Evolutionary conservation across 1,140 invertebrate genomes (phyloP), one percentile per base, ranked within the genome.

Genomic region (Pomacea maculata): DNA sequence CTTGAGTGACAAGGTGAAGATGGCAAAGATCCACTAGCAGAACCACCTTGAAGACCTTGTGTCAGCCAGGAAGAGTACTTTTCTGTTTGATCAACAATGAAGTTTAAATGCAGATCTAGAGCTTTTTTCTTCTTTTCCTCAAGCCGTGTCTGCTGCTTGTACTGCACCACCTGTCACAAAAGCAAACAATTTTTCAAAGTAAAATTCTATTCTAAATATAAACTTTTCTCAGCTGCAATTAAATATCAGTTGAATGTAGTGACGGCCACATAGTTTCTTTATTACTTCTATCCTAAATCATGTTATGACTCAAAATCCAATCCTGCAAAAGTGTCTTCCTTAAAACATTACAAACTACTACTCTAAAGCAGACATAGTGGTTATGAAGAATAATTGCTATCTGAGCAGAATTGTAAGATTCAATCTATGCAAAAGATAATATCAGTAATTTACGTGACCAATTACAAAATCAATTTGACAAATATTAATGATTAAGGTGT

Each of bases 11-110:
- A 82, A 15, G 88, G 87, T 52, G 86, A 87, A 45, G 83, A 81
- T 19, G 78, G 25, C 6, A 83, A 57, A 14, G 83, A 83, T 52
- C 83, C 84, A 64, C 34, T 75, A 54, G 84, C 83, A 80, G 86
- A 75, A 15, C 83, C 82, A 15, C 72, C 79, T 68, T 87, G 86
- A 34, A 92, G 83, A n/a, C 91, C 89, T 83, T 92, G 91, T n/a
- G 92, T 89, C 55, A 93, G 82, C 89, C 92, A 91, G 21, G 88
- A 88, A 0, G 97, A 99, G 93, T 98, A 99, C 89, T 98, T 98
- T 92, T 99, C 98, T 0, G 98, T 99, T 92, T 99, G 97, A 92
- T 98, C 97, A 71, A 99, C 97, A 88, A 99, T 98, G 89, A 99
- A 99, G 91, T 97, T 98, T 34, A 99, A 93, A 91, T 99, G 98